These are phyloP conservation scores for Trididemnum clinides DNA, from an alignment of 23 tunicate species.

Conservation along the genomic window DNA sequence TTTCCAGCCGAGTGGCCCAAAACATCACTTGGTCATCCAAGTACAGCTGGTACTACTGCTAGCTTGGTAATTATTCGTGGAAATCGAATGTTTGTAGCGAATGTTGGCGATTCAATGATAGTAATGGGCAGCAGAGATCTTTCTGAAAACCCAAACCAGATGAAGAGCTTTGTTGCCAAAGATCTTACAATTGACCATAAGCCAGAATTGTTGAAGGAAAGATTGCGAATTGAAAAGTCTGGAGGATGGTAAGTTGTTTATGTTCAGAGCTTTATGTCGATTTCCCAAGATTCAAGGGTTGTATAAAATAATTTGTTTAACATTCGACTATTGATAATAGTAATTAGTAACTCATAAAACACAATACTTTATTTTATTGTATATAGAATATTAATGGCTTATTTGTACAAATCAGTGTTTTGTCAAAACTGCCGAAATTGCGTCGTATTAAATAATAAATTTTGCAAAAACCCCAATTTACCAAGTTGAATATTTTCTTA, in stretches of 20 bases:
- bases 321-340: too few relatives aligned
- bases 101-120: conserved; percentile 97
- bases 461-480: too few relatives aligned
- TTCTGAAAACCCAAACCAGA: conserved; percentile 6
- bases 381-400: too few relatives aligned
- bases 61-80: conserved; percentile 92
- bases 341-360: too few relatives aligned
- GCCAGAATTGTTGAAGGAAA: conserved; percentile 82
- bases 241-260: conserved; percentile 95
- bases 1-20: conserved; percentile 91
- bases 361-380: too few relatives aligned
- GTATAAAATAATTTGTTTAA: too few relatives aligned
- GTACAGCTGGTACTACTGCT: conserved; percentile 98
- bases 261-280: too few relatives aligned
- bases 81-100: conserved; percentile 90
- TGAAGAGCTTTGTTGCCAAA: conserved; percentile 28
- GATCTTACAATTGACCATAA: conserved; percentile 94
- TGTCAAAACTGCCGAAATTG: too few relatives aligned
- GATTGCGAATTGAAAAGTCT: conserved; percentile 79
- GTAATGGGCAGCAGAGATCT: conserved; percentile 96
- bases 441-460: too few relatives aligned
- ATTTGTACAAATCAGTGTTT: too few relatives aligned
- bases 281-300: too few relatives aligned
- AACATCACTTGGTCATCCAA: conserved; percentile 87
- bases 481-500: too few relatives aligned